Percentiles rank a stretch among this genome's conserved stretches.
phyloP scores from a whole-genome alignment of 2,888 invertebrate genomes.

The Tineola bisselliella region DNA sequence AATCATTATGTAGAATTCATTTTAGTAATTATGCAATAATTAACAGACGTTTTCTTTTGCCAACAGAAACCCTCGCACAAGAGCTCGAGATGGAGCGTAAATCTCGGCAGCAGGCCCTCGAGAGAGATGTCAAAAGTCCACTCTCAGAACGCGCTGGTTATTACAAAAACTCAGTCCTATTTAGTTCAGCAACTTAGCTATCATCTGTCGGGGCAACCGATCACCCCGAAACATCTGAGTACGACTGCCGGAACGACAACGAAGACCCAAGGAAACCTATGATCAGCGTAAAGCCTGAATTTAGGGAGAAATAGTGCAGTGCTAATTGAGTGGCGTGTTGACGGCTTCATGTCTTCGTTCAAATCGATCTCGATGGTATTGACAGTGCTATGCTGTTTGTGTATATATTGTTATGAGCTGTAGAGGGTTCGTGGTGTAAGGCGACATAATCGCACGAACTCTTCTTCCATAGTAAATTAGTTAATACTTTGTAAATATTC shows the following conservation, averaged over 20 bases:
- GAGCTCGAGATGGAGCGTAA: conserved; percentile 90
- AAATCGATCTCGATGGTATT: conserved; percentile 38
- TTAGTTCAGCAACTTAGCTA: conserved; percentile 85
- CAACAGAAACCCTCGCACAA: conserved; percentile 84
- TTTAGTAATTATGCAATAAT: background rate
- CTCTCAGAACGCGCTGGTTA: conserved; percentile 83
- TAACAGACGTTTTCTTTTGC: conserved; percentile 26
- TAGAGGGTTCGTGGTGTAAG: conserved; percentile 39
- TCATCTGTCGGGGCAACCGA: conserved; percentile 45
- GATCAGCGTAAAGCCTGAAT: conserved; percentile 66
- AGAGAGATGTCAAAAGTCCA: conserved; percentile 87
- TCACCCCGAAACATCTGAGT: conserved; percentile 43
- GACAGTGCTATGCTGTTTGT: conserved; percentile 24
- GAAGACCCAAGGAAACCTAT: conserved; percentile 55
- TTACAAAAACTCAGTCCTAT: conserved; percentile 90
- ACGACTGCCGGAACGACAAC: conserved; percentile 39
- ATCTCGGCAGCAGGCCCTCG: conserved; percentile 80
- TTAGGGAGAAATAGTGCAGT: conserved; percentile 50
- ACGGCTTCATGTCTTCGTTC: background rate
- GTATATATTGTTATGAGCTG: conserved; percentile 61
- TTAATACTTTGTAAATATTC: conserved; percentile 52
- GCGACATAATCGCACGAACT: conserved; percentile 40
- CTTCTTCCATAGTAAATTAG: conserved; percentile 60
- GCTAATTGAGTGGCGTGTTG: background rate
- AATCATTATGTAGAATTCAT: background rate